A percentile compares a stretch with the other conserved stretches of the same genome.
phyloP scores from a whole-genome alignment of 1,140 invertebrate species.

The Chlorops oryzae region DNA sequence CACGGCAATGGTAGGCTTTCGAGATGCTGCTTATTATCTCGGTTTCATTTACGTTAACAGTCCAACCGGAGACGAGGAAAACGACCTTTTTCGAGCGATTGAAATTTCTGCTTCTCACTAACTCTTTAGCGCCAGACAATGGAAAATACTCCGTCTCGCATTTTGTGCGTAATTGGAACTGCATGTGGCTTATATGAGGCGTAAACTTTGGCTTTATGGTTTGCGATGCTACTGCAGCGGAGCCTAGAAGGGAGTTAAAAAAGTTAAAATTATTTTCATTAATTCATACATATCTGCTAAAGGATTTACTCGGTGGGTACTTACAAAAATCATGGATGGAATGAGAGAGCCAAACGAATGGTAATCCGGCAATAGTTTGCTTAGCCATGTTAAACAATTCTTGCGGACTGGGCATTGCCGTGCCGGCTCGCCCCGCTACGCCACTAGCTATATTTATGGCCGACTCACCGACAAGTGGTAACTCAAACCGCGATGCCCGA shows the following conservation, averaged over 20 bases:
- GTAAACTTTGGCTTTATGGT: conserved; percentile 28
- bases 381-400: conserved; percentile 32
- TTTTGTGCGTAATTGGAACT: conserved; percentile 31
- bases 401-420: conserved; percentile 34
- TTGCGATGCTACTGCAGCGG: conserved; percentile 30
- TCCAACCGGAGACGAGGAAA: conserved; percentile 43
- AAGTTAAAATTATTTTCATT: neutral
- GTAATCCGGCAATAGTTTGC: conserved; percentile 36
- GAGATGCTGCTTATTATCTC: conserved; percentile 32
- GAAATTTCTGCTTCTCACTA: conserved; percentile 34
- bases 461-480: too few relatives aligned
- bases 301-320: conserved; percentile 10
- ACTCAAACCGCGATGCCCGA: too few relatives aligned
- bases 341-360: conserved; percentile 35
- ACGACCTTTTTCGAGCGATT: conserved; percentile 36
- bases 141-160: conserved; percentile 25
- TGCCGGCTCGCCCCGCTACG: conserved; percentile 22
- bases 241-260: conserved; percentile 39
- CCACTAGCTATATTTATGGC: conserved; percentile 16
- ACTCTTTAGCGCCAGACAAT: conserved; percentile 20
- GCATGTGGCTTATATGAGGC: conserved; percentile 31
- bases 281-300: neutral
- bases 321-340: conserved; percentile 35
- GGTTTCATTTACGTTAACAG: conserved; percentile 33
- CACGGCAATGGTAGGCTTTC: conserved; percentile 37